A percentile compares a stretch with the other conserved stretches of the same genome.
Conservation (phyloP, 37 sponge, comb jelly and placozoan species). For the Ianthella basta region DNA sequence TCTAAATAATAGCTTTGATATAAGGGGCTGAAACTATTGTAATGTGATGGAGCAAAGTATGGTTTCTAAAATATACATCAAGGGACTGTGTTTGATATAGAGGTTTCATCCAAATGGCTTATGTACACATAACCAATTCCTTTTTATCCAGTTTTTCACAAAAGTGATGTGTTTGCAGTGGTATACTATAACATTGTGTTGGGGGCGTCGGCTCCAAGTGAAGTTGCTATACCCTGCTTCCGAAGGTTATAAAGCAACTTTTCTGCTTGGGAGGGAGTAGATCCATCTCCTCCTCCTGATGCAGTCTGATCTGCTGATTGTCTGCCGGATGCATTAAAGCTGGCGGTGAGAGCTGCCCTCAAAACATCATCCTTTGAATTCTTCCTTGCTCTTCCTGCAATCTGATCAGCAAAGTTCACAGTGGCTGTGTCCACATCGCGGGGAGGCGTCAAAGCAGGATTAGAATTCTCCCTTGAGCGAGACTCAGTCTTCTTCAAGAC, state of each 20-base stretch:
- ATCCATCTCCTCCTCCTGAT: not conserved
- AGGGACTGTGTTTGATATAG: too few relatives aligned
- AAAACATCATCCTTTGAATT: too few relatives aligned
- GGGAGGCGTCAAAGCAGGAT: constrained; percentile 1
- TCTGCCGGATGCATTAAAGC: not conserved
- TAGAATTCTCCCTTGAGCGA: constrained; percentile 26
- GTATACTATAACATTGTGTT: constrained; percentile 17
- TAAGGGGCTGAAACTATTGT: too few relatives aligned
- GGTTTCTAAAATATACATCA: too few relatives aligned
- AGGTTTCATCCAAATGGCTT: too few relatives aligned
- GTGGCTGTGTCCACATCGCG: constrained; percentile 13
- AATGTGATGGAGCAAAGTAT: too few relatives aligned
- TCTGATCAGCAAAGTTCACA: not conserved
- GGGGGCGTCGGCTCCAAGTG: not conserved
- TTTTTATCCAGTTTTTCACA: too few relatives aligned
- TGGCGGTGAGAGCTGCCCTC: not conserved
- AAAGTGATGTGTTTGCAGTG: not conserved
- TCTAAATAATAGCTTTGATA: constrained; percentile 32
- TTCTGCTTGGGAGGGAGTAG: constrained; percentile 4
- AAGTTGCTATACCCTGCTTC: constrained; percentile 15
- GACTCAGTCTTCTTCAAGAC: not conserved
- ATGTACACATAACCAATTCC: too few relatives aligned
- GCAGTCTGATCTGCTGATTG: not conserved
- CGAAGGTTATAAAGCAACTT: not conserved
- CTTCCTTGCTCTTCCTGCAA: too few relatives aligned